A percentile compares a stretch with the other conserved stretches of the same genome.
Conservation (phyloP, 2,113 vertebrate species). For the Larimichthys polyactis region DNA sequence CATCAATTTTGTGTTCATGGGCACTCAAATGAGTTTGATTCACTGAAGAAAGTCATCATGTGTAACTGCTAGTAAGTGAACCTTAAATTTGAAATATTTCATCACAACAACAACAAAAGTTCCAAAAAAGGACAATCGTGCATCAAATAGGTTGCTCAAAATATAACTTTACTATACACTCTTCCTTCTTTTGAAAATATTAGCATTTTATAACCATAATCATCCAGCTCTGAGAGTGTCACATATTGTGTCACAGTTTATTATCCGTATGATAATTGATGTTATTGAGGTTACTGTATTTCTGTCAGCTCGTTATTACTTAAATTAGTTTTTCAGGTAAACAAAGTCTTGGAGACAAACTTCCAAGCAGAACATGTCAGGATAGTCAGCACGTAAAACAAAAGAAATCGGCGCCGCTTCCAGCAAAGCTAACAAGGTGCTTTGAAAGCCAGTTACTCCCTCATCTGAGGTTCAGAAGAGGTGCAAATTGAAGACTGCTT, state of each 20-base stretch:
- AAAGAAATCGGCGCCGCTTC: neutral
- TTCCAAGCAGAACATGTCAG: constrained; percentile 6
- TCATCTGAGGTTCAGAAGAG: constrained; percentile 1
- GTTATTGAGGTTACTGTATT: constrained; percentile 6
- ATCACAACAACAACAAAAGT: neutral
- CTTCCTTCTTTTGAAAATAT: neutral
- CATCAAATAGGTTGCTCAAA: neutral
- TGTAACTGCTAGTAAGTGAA: neutral
- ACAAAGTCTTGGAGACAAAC: neutral
- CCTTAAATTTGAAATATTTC: neutral
- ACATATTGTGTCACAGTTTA: neutral
- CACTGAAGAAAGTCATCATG: neutral
- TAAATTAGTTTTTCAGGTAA: constrained; percentile 41
- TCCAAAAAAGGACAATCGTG: neutral
- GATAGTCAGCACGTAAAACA: neutral
- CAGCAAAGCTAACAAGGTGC: neutral
- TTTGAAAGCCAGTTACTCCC: constrained; percentile 25
- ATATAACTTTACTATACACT: neutral
- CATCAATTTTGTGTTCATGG: too few species aligned
- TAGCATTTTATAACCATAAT: neutral
- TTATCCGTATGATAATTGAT: constrained; percentile 7
- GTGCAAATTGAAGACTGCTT: neutral
- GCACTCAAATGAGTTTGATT: neutral
- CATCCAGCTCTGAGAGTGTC: neutral
- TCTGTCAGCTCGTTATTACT: constrained; percentile 25